These are phyloP conservation scores for Sphinx pinastri DNA, from an alignment of 2,888 invertebrate species.

Conservation along the genomic window DNA sequence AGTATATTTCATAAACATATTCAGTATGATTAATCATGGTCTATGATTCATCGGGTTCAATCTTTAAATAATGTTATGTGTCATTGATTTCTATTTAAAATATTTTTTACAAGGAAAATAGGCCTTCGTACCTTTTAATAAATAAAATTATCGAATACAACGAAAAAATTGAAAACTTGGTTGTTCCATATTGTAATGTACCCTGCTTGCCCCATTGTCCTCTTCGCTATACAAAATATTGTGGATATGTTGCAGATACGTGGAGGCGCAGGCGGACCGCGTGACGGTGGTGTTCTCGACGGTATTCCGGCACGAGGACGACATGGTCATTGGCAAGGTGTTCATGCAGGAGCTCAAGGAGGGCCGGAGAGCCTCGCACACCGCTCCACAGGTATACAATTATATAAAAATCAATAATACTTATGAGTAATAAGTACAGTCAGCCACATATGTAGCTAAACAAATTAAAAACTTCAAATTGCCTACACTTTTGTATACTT, in stretches of 20 bases:
- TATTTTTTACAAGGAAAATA: background rate
- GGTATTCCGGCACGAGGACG: slow-evolving; percentile 98
- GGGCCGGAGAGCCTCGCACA: slow-evolving; percentile 97
- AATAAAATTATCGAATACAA: too few species aligned
- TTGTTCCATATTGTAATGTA: too few species aligned
- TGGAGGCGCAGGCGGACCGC: slow-evolving; percentile 98
- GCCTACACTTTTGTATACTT: too few species aligned
- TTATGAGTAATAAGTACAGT: too few species aligned
- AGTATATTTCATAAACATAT: background rate
- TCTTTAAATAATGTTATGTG: background rate
- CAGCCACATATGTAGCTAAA: too few species aligned
- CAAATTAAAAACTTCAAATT: too few species aligned
- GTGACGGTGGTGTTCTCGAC: slow-evolving; percentile 99
- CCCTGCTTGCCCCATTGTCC: too few species aligned
- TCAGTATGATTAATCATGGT: slow-evolving; percentile 7
- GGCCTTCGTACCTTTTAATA: too few species aligned
- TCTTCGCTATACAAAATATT: background rate
- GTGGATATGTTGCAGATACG: slow-evolving; percentile 88
- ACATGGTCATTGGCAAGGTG: slow-evolving; percentile 99
- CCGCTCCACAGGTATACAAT: slow-evolving; percentile 88
- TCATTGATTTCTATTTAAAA: background rate
- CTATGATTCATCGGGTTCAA: slow-evolving; percentile 4
- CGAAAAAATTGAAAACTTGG: too few species aligned
- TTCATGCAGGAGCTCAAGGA: slow-evolving; percentile 99
- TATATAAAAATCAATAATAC: background rate